These are phyloP conservation scores for Phenganax marumi DNA, from an alignment of 92 coral and sea anemone genomes.

Conservation along the genomic window DNA sequence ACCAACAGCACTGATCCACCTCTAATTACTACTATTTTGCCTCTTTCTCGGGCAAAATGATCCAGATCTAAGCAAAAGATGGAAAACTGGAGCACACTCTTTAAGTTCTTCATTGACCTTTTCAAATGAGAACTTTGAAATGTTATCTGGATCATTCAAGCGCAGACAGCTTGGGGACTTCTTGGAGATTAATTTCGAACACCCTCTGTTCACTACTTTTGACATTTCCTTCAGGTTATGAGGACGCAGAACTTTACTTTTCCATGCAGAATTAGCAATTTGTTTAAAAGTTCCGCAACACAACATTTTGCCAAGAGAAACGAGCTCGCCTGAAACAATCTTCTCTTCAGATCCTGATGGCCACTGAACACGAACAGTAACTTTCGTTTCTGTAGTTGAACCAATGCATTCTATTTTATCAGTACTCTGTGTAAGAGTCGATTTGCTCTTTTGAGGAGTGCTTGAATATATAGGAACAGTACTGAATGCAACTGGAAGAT, in stretches of 20 bases:
- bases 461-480: no score
- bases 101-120: constrained; percentile 47
- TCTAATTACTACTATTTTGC: constrained; percentile 10
- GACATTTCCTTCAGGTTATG: constrained; percentile 52
- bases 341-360: no score
- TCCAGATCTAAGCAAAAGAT: constrained; percentile 50
- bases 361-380: no score
- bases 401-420: no score
- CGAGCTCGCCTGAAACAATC: no score
- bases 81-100: constrained; percentile 56
- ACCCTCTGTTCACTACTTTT: constrained; percentile 57
- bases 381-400: no score
- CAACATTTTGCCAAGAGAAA: constrained; percentile 69
- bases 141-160: constrained; percentile 47
- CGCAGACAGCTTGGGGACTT: constrained; percentile 57
- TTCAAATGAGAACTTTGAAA: constrained; percentile 53
- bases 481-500: no score
- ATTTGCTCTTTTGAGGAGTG: no score
- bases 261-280: constrained; percentile 65
- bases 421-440: no score
- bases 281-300: constrained; percentile 63
- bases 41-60: constrained; percentile 38
- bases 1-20: constrained; percentile 52
- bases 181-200: constrained; percentile 57
- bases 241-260: constrained; percentile 28